Conservation (phyloP, 2,797 vertebrate species). For the Poecile montanus region DNA sequence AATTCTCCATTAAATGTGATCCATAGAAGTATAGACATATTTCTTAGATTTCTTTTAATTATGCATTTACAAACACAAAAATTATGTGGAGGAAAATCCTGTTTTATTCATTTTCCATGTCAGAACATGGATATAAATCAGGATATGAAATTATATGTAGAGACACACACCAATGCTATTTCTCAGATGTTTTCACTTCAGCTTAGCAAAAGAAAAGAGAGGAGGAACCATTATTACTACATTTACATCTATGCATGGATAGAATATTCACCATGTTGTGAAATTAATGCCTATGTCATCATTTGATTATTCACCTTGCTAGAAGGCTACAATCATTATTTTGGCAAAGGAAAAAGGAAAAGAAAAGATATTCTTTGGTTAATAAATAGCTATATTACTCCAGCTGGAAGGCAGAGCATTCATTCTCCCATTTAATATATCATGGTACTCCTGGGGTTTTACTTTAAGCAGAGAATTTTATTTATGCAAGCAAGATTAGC, state of each 20-base stretch:
- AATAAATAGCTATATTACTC: not conserved
- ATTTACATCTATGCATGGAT: not conserved
- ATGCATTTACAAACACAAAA: not conserved
- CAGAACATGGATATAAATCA: not conserved
- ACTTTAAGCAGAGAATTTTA: not conserved
- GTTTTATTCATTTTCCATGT: not conserved
- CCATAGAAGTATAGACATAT: not conserved
- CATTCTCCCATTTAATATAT: not conserved
- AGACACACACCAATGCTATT: not conserved
- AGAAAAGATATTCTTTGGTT: not conserved
- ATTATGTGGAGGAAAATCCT: not conserved
- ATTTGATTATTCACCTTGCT: not conserved
- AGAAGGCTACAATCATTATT: not conserved
- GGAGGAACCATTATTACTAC: not conserved
- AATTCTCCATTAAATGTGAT: not conserved
- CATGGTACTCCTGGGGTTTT: not conserved
- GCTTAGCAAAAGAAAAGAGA: not conserved
- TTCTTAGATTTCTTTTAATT: constrained; percentile 5
- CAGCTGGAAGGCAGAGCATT: not conserved
- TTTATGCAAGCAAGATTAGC: constrained; percentile 8
- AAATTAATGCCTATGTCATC: not conserved
- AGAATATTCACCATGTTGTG: not conserved
- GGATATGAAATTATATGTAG: not conserved
- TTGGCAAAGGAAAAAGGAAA: not conserved
- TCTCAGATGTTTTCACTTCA: not conserved